Evolutionary conservation across 2,113 vertebrate species (phyloP).

Genomic region (Pelodiscus sinensis): DNA sequence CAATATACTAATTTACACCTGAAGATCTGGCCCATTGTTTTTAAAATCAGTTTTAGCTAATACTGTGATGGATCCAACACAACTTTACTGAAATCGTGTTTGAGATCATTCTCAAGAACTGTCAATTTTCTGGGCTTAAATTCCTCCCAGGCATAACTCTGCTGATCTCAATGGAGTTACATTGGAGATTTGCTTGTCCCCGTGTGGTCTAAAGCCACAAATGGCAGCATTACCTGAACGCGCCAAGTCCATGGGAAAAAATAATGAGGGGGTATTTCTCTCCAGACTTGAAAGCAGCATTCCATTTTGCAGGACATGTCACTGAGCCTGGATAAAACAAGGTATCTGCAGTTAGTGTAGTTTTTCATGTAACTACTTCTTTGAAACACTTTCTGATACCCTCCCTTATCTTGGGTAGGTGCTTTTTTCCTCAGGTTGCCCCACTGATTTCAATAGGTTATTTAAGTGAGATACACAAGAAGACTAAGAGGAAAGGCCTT

Average conservation of each 20-base stretch:
- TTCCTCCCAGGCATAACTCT: background rate
- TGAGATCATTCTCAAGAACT: background rate
- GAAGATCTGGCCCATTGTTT: background rate
- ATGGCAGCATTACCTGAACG: slow-evolving; percentile 87
- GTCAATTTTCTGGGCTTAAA: background rate
- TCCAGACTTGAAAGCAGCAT: slow-evolving; percentile 86
- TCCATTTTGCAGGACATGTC: slow-evolving; percentile 87
- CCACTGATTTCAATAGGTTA: background rate
- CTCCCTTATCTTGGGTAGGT: background rate
- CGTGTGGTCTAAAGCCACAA: background rate
- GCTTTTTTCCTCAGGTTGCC: background rate
- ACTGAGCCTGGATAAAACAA: slow-evolving; percentile 80
- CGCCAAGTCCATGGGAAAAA: slow-evolving; percentile 96
- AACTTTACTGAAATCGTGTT: background rate
- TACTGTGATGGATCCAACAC: background rate
- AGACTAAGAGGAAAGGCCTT: background rate
- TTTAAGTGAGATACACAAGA: background rate
- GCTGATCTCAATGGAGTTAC: too few species aligned
- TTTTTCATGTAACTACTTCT: rapidly evolving
- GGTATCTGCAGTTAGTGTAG: background rate
- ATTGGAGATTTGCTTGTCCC: background rate
- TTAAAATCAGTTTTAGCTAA: background rate
- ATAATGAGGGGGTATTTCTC: slow-evolving; percentile 91
- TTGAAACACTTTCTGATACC: background rate
- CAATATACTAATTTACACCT: background rate